Conservation (phyloP, 2,113 vertebrate genomes). For the Drymodes brunneopygia region DNA sequence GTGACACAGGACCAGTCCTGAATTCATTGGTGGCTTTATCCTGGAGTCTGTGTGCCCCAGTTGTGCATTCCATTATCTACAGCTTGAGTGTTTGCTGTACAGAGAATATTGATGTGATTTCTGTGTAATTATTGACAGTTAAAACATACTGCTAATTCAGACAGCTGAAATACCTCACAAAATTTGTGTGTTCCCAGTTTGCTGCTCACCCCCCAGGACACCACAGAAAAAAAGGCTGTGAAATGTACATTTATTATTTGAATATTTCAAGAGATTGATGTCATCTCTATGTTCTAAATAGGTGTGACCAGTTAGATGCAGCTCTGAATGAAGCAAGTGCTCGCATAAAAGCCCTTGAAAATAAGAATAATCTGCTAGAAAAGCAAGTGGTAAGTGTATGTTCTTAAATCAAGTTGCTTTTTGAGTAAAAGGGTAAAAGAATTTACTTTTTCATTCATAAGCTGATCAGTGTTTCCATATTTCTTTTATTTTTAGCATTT, state of each 20-base stretch:
- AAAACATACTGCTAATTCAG: background rate
- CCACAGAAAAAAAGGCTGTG: background rate
- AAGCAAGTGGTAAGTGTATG: conserved; percentile 80
- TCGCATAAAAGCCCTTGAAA: conserved; percentile 81
- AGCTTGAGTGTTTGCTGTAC: background rate
- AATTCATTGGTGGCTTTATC: background rate
- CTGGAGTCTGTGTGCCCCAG: background rate
- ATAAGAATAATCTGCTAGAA: conserved; percentile 82
- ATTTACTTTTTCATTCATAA: background rate
- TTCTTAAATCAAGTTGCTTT: background rate
- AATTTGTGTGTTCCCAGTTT: background rate
- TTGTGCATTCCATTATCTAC: background rate
- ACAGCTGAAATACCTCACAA: background rate
- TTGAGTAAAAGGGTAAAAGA: background rate
- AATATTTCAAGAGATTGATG: background rate
- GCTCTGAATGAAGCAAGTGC: conserved; percentile 81
- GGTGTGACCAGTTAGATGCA: conserved; percentile 84
- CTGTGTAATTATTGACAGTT: background rate
- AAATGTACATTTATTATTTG: background rate
- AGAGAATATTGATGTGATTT: background rate
- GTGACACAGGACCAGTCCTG: background rate
- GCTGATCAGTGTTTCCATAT: background rate
- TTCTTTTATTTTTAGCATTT: background rate
- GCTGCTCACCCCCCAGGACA: background rate
- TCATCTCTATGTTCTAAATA: conserved; percentile 33